These are phyloP conservation scores for Umimayanthus chanpuru DNA, from an alignment of 92 coral and sea anemone species.

Conservation along the genomic window DNA sequence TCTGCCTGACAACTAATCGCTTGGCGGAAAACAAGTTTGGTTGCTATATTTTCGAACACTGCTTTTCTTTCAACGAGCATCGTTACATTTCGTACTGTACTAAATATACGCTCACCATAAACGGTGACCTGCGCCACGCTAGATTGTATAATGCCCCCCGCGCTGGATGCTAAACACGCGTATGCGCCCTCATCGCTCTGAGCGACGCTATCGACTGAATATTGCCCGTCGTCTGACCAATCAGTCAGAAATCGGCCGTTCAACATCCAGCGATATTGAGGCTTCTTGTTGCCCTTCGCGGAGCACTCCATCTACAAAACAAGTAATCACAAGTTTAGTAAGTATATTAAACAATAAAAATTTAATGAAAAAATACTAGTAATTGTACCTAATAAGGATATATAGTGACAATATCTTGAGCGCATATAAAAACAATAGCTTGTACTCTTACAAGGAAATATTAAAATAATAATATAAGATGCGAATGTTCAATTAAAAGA, in stretches of 20 bases:
- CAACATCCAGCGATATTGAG: constrained; percentile 91
- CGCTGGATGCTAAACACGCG: constrained; percentile 85
- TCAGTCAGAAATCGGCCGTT: constrained; percentile 76
- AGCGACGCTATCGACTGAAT: constrained; percentile 61
- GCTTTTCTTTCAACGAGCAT: no score
- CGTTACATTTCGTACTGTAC: no score
- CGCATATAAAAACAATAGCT: neutral
- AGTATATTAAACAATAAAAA: neutral
- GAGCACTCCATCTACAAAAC: constrained; percentile 71
- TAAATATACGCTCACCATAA: constrained; percentile 65
- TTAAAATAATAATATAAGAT: no score
- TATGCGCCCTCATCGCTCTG: constrained; percentile 83
- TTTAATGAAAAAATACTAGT: no score
- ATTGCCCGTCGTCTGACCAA: constrained; percentile 69
- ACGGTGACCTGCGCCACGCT: constrained; percentile 60
- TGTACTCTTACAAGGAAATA: neutral
- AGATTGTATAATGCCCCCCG: constrained; percentile 88
- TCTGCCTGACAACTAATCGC: neutral
- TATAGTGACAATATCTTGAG: neutral
- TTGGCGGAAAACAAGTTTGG: neutral
- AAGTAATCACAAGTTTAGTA: neutral
- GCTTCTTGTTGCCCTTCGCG: constrained; percentile 83
- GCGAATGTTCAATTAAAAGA: no score
- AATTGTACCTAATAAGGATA: no score
- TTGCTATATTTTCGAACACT: neutral